Base-by-base conservation (phyloP, 1,140 invertebrate genomes). In the Halyomorpha halys region DNA sequence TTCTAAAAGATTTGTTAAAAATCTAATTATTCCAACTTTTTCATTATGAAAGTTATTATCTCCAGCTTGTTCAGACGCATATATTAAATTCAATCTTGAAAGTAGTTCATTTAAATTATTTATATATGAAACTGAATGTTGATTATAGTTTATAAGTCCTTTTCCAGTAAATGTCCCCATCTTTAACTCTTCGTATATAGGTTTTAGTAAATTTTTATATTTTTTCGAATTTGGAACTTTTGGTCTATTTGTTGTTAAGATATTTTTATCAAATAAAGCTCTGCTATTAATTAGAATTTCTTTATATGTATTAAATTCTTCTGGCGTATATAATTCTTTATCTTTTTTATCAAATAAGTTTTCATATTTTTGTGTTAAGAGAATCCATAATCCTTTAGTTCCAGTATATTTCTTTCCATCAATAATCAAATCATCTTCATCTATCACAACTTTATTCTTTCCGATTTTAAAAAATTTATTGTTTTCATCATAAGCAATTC, bases 11-110 rank as follows among this genome's bases (percentile, higher is more conserved):
- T 51, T n/a, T n/a, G 25, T 47, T 19, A 61, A 45, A 54, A 51
- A 61, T 27, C 30, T 65, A 18, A 61, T 27, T 44, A 65, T 62
- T 59, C 56, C 23, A 23, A 66, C 44, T 65, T 47, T 61, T 61
- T 61, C 64, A 60, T 51, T 61, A 21, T 63, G 49, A 61, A 61
- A 61, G 44, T 62, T 62, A 45, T 62, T 62, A 49, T 62, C 34
- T 49, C 61, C 61, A 49, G 62, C 62, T 39, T 18, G 14, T 64
- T 64, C 62, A 14, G 60, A 44, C 8, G 49, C 30, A 18, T 19
- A 64, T 23, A 63, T 25, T 14, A 39, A 63, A 53, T 63, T 51
- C 23, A 63, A 53, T 63, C 61, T 21, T 49, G 16, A 30, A 51
- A 51, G 8, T 53, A 63, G 25, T 53, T 63, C 18, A 51, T 63